Percentiles rank a stretch among this genome's conserved stretches.
These are phyloP conservation scores for Phoebastria nigripes DNA, from an alignment of 2,797 vertebrate genomes.

Conservation along the genomic window DNA sequence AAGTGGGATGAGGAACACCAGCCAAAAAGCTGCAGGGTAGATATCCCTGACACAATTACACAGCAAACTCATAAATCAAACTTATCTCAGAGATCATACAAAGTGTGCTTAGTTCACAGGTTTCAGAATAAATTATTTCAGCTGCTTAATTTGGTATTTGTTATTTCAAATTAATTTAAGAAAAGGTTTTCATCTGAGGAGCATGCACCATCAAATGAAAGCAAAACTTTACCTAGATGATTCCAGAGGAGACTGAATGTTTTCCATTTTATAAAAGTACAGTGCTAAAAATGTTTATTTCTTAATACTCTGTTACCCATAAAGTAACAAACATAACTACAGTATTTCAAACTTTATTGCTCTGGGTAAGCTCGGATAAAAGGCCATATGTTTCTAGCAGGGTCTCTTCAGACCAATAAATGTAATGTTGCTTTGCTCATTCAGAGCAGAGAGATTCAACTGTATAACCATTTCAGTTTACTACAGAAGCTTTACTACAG, in stretches of 20 bases:
- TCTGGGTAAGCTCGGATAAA: neutral
- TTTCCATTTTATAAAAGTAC: constrained; percentile 10
- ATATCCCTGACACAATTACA: neutral
- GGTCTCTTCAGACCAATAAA: constrained; percentile 31
- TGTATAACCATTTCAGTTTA: constrained; percentile 23
- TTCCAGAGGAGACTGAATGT: neutral
- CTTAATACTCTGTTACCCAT: neutral
- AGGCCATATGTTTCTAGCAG: constrained; percentile 7
- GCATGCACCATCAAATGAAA: neutral
- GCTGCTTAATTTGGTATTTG: constrained; percentile 25
- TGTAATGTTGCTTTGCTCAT: constrained; percentile 3
- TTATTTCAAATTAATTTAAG: constrained; percentile 46
- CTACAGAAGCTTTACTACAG: neutral
- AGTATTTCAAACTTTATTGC: constrained; percentile 46
- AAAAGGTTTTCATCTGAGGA: constrained; percentile 19
- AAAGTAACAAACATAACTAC: constrained; percentile 26
- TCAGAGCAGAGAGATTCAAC: neutral
- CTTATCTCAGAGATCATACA: neutral
- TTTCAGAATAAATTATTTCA: constrained; percentile 58
- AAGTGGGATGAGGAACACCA: neutral
- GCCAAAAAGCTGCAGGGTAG: constrained; percentile 23
- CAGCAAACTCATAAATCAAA: constrained; percentile 55
- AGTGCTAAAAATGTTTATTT: constrained; percentile 10
- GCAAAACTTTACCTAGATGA: neutral
- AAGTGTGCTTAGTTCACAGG: neutral